A percentile compares a stretch with the other conserved stretches of the same genome.
Evolutionary conservation across 2,113 vertebrate species (phyloP).

Genomic region (Cebus imitator): DNA sequence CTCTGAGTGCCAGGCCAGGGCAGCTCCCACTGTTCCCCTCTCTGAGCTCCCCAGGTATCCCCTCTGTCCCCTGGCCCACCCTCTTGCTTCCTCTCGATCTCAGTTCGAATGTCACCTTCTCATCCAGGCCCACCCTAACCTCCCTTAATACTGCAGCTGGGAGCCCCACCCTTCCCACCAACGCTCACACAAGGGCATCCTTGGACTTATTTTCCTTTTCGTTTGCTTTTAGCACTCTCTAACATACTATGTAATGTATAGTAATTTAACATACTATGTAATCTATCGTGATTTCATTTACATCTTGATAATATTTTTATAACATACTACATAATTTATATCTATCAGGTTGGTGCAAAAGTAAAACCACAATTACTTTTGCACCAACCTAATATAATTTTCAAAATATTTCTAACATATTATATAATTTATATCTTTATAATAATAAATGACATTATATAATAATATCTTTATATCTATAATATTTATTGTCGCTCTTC

Average conservation of each 20-base stretch:
- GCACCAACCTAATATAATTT: no score
- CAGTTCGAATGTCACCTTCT: neutral
- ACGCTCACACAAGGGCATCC: neutral
- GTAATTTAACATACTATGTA: neutral
- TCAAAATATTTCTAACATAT: neutral
- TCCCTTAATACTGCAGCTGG: neutral
- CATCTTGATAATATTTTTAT: no score
- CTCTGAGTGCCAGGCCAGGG: accelerated
- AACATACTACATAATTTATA: no score
- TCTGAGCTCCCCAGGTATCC: neutral
- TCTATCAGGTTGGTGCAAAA: no score
- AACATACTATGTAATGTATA: neutral
- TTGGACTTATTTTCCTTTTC: neutral
- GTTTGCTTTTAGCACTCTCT: neutral
- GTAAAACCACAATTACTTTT: no score
- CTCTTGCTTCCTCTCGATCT: neutral
- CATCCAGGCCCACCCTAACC: neutral
- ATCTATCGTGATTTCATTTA: neutral
- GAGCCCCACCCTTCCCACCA: neutral
- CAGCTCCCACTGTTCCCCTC: neutral
- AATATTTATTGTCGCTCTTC: neutral
- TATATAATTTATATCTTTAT: neutral
- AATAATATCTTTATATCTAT: no score
- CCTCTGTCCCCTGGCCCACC: neutral
- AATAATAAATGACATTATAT: no score